Evolutionary conservation across 2,797 vertebrate species (phyloP).

Genomic region (Kryptopterus vitreolus): DNA sequence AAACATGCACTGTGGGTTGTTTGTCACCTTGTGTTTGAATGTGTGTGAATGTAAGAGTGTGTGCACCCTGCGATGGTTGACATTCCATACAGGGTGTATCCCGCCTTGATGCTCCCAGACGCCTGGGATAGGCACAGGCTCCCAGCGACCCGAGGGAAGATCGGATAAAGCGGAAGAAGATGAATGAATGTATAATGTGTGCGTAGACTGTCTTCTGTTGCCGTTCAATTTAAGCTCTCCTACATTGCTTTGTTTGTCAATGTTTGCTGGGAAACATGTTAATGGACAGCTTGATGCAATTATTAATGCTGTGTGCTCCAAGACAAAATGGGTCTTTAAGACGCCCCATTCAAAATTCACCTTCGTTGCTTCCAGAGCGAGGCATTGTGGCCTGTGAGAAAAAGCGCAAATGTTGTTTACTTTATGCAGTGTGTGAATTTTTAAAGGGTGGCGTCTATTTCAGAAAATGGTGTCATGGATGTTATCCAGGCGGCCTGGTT

Average conservation of each 20-base stretch:
- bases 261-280: neutral
- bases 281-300: neutral
- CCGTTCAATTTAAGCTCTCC: neutral
- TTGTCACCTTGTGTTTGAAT: no score
- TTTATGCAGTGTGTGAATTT: constrained; percentile 49
- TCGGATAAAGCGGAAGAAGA: no score
- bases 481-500: constrained; percentile 37
- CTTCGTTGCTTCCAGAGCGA: constrained; percentile 1
- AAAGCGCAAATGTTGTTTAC: constrained; percentile 40
- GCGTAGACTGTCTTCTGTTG: neutral
- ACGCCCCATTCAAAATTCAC: neutral
- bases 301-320: neutral
- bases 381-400: neutral
- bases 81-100: no score
- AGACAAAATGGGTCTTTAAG: neutral
- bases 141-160: no score
- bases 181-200: no score
- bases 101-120: no score
- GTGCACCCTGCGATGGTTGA: no score
- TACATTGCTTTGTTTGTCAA: neutral
- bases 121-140: no score
- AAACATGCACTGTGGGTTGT: no score
- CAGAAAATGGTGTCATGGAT: constrained; percentile 54
- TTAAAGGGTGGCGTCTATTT: constrained; percentile 56
- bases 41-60: no score